A percentile compares a stretch with the other conserved stretches of the same genome.
These are phyloP conservation scores for Malacoctenus gilli DNA, from an alignment of 2,797 vertebrate genomes.

Conservation along the genomic window DNA sequence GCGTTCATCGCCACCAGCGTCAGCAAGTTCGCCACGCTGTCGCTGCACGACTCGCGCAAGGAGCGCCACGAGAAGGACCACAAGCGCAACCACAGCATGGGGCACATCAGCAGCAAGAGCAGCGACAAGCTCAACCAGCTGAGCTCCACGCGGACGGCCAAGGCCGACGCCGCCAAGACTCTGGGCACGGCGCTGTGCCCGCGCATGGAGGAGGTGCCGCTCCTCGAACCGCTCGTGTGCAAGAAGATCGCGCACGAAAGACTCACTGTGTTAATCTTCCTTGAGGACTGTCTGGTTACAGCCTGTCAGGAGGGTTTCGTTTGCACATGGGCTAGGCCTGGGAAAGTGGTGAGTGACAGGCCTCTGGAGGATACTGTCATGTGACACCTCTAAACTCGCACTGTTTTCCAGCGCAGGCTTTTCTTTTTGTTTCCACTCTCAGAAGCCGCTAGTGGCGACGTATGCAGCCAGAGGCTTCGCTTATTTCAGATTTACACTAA, in stretches of 20 bases:
- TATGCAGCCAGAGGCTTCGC: conserved; percentile 22
- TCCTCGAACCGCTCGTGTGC: conserved; percentile 97
- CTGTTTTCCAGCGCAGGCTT: conserved; percentile 29
- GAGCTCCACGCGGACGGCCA: conserved; percentile 82
- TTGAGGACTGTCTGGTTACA: conserved; percentile 99
- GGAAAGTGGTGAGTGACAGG: conserved; percentile 95
- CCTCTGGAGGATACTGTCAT: conserved; percentile 59
- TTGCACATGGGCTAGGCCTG: conserved; percentile 99
- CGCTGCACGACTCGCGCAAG: conserved; percentile 93
- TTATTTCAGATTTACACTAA: conserved; percentile 45
- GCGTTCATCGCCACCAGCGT: conserved; percentile 90
- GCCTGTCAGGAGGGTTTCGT: conserved; percentile 99
- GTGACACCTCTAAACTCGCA: conserved; percentile 51
- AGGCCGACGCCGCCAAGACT: conserved; percentile 92
- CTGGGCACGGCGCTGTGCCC: conserved; percentile 94
- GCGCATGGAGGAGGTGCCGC: conserved; percentile 96
- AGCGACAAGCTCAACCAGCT: conserved; percentile 98
- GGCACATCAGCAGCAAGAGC: conserved; percentile 98
- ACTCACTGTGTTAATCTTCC: conserved; percentile 98
- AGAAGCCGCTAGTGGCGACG: conserved; percentile 25
- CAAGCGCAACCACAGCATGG: conserved; percentile 98
- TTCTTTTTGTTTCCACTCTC: conserved; percentile 16
- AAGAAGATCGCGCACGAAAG: conserved; percentile 99
- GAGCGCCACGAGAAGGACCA: conserved; percentile 97
- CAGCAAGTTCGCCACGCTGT: conserved; percentile 96